Evolutionary conservation across 2,113 vertebrate genomes (phyloP).

Genomic region (Hemiprocne comata): DNA sequence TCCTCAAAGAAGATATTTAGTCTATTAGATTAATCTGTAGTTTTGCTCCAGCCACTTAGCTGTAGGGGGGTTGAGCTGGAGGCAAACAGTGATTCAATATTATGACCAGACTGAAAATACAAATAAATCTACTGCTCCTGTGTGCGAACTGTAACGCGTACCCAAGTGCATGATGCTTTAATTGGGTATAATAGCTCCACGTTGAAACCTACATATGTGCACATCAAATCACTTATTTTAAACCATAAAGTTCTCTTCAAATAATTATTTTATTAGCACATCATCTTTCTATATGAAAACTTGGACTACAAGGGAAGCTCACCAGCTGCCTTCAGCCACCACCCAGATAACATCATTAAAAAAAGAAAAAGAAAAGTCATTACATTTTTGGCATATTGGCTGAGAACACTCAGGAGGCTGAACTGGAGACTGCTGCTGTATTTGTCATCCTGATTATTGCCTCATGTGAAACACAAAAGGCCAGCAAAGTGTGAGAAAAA

Average conservation of each 20-base stretch:
- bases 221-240: conserved; percentile 11
- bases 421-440: not conserved
- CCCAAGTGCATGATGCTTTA: conserved; percentile 20
- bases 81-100: conserved; percentile 17
- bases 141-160: not conserved
- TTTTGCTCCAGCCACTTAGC: conserved; percentile 17
- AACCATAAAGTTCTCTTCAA: conserved; percentile 34
- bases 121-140: conserved; percentile 13
- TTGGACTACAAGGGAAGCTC: conserved; percentile 31
- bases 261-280: conserved; percentile 58
- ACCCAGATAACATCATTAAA: conserved; percentile 20
- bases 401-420: conserved; percentile 26
- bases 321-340: not conserved
- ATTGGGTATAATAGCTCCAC: conserved; percentile 29
- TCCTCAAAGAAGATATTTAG: conserved; percentile 17
- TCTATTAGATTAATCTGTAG: conserved; percentile 20
- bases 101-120: conserved; percentile 17
- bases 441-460: conserved; percentile 50
- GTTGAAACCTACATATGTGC: not conserved
- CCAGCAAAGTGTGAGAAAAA: conserved; percentile 8
- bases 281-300: conserved; percentile 17
- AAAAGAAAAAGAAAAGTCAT: conserved; percentile 11
- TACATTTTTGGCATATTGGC: conserved; percentile 3
- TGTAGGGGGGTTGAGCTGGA: conserved; percentile 21
- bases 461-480: conserved; percentile 25